Conservation (phyloP, 1,140 invertebrate species). For the Copidosoma floridanum region DNA sequence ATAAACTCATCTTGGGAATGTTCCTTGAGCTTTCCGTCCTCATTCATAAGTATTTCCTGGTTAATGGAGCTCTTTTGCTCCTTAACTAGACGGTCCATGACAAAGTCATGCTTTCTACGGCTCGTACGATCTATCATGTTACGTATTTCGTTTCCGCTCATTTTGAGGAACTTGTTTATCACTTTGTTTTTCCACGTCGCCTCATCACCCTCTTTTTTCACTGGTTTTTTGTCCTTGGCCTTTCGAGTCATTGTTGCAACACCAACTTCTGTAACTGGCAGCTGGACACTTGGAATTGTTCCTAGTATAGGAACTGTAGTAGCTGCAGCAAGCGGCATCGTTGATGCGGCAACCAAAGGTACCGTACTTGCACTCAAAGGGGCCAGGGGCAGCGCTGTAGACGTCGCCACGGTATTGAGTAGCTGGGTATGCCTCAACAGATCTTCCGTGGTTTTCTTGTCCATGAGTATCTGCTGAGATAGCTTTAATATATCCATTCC, state of each 20-base stretch:
- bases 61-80: constrained; percentile 44
- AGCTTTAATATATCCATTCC: constrained; percentile 15
- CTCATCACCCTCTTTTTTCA: neutral
- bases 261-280: no score
- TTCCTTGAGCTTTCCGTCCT: constrained; percentile 48
- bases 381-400: neutral
- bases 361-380: no score
- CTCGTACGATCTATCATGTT: constrained; percentile 55
- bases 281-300: neutral
- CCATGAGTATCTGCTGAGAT: constrained; percentile 20
- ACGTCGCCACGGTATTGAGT: no score
- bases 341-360: neutral
- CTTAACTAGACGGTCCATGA: constrained; percentile 54
- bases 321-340: neutral
- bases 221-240: no score
- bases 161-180: constrained; percentile 50
- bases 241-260: no score
- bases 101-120: constrained; percentile 51
- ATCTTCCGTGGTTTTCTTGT: constrained; percentile 19
- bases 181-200: constrained; percentile 49
- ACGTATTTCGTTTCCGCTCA: constrained; percentile 54
- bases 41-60: constrained; percentile 42
- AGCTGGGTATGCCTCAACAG: constrained; percentile 4
- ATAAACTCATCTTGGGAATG: constrained; percentile 51
- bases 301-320: neutral